Conservation (phyloP, 2,888 invertebrate species). For the Ormyrus pomaceus region DNA sequence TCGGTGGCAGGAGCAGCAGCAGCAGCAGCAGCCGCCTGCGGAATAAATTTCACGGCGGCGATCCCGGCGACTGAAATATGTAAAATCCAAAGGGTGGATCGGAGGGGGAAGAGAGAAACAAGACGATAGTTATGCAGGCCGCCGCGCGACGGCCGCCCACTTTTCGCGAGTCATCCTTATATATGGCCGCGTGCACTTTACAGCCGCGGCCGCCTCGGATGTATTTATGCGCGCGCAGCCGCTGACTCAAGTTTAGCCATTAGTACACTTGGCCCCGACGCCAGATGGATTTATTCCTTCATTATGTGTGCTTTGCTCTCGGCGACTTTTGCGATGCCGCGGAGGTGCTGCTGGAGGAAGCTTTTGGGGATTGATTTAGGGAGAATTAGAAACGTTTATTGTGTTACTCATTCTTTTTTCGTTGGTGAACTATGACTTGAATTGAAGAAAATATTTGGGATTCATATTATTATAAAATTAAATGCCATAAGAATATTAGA, state of each 20-base stretch:
- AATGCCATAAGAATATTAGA: too few relatives aligned
- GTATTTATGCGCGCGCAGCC: constrained; percentile 47
- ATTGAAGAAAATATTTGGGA: too few relatives aligned
- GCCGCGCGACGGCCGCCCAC: not conserved
- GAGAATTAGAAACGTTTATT: too few relatives aligned
- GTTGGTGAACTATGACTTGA: too few relatives aligned
- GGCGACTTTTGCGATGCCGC: constrained; percentile 8
- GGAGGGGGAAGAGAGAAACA: constrained; percentile 14
- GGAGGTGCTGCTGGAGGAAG: not conserved
- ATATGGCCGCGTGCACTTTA: constrained; percentile 61
- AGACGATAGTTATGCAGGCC: constrained; percentile 55
- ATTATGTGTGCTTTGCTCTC: constrained; percentile 34
- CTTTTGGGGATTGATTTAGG: too few relatives aligned
- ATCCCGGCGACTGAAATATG: constrained; percentile 23
- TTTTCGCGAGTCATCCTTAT: constrained; percentile 57
- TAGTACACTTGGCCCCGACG: constrained; percentile 40
- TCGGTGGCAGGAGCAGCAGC: too few relatives aligned
- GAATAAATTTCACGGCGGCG: constrained; percentile 21
- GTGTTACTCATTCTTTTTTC: too few relatives aligned
- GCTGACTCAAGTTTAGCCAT: constrained; percentile 50
- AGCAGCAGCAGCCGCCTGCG: constrained; percentile 34
- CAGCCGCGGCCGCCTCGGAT: constrained; percentile 36
- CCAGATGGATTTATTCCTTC: constrained; percentile 50
- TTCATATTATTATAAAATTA: too few relatives aligned
- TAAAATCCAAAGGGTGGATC: not conserved